Evolutionary conservation across 2,888 invertebrate genomes (phyloP).

Genomic region (Calephelis perditalis): DNA sequence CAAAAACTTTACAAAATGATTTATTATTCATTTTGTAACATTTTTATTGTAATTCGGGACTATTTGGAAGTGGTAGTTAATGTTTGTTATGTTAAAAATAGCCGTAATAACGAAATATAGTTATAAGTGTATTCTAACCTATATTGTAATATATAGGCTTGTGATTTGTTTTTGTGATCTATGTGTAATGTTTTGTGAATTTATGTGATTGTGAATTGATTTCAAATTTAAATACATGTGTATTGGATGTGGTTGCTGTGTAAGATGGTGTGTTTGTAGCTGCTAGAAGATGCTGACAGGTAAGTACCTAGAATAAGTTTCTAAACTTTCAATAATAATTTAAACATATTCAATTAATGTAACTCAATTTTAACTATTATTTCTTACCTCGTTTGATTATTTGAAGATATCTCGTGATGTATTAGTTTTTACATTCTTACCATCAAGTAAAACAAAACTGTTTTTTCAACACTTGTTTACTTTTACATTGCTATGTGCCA

Average conservation of each 20-base stretch:
- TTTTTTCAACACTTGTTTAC: too few relatives aligned
- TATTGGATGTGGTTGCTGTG: not conserved
- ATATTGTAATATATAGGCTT: conserved; percentile 3
- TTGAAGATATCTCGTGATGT: not conserved
- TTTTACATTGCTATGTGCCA: too few relatives aligned
- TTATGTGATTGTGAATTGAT: conserved; percentile 1
- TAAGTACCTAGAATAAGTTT: conserved; percentile 15
- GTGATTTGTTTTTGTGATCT: conserved; percentile 1
- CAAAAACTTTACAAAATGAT: not conserved
- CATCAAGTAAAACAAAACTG: conserved; percentile 3
- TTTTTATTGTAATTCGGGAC: not conserved
- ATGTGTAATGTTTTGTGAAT: not conserved
- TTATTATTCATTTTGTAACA: not conserved
- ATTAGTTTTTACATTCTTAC: not conserved
- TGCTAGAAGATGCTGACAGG: conserved; percentile 7
- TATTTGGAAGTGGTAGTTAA: not conserved
- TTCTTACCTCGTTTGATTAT: not conserved
- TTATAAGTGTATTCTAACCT: conserved; percentile 11
- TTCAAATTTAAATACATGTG: not conserved
- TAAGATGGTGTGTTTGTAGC: not conserved
- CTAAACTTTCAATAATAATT: conserved; percentile 6
- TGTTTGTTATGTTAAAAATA: not conserved
- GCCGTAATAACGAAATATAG: not conserved
- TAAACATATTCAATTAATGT: not conserved
- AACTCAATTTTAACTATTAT: not conserved